These are phyloP conservation scores for Hemicrepidius hirtus DNA, from an alignment of 2,888 invertebrate genomes.

Conservation along the genomic window DNA sequence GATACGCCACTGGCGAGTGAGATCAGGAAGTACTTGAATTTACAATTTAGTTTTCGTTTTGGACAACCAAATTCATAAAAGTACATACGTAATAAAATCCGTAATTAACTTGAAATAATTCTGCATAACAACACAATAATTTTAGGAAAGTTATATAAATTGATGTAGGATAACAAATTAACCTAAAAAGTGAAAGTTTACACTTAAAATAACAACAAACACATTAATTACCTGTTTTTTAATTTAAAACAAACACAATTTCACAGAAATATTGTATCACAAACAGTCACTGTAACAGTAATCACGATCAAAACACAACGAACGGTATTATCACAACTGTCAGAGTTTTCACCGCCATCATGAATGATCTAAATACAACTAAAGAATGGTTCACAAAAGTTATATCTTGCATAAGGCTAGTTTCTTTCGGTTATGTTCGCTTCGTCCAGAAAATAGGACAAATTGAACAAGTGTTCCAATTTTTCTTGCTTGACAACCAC, in stretches of 20 bases:
- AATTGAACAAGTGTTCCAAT: no score
- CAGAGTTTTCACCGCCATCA: slow-evolving; percentile 14
- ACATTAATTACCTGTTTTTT: background rate
- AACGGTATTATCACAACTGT: slow-evolving; percentile 18
- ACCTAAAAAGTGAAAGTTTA: slow-evolving; percentile 13
- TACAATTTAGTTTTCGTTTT: no score
- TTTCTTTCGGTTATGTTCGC: background rate
- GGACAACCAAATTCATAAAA: no score
- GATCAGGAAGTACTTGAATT: no score
- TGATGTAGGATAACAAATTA: slow-evolving; percentile 1
- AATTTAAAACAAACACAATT: background rate
- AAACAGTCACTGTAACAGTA: slow-evolving; percentile 11
- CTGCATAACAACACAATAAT: no score
- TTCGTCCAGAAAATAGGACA: no score
- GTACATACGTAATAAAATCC: no score
- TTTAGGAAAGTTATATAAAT: no score
- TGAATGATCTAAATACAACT: background rate
- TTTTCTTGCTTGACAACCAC: no score
- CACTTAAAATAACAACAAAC: background rate
- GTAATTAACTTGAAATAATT: no score
- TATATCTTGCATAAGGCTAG: background rate
- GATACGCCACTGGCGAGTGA: no score
- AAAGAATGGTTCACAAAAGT: slow-evolving; percentile 17
- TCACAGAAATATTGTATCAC: slow-evolving; percentile 5
- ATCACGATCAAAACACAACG: slow-evolving; percentile 8